Evolutionary conservation across 2,113 vertebrate species (phyloP).

Genomic region (Axis porcinus): DNA sequence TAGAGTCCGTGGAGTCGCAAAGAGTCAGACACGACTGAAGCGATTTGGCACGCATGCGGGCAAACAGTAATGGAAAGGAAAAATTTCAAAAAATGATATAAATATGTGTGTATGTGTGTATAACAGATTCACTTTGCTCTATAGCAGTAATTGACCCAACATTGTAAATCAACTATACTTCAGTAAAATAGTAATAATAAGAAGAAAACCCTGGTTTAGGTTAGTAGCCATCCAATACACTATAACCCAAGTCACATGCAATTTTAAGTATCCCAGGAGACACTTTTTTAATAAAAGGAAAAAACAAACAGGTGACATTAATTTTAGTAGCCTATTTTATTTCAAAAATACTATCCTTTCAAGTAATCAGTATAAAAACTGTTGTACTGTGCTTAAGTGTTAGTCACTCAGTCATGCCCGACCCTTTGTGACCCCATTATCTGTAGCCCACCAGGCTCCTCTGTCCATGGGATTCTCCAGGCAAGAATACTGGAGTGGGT

Average conservation of each 20-base stretch:
- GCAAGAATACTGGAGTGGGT: neutral
- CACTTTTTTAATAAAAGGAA: neutral
- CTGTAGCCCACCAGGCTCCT: neutral
- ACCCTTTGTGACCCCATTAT: neutral
- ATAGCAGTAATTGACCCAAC: neutral
- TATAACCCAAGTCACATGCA: rapidly evolving
- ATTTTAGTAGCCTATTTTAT: neutral
- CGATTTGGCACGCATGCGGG: rapidly evolving
- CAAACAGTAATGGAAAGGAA: neutral
- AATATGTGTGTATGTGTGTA: neutral
- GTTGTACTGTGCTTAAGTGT: neutral
- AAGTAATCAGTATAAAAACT: neutral
- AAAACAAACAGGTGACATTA: no score
- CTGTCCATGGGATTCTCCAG: neutral
- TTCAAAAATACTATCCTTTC: neutral
- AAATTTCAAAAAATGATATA: neutral
- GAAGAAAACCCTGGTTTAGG: neutral
- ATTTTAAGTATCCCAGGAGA: neutral
- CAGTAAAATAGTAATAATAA: neutral
- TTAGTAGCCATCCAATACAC: rapidly evolving
- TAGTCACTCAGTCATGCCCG: neutral
- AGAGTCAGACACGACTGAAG: neutral
- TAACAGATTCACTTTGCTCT: neutral
- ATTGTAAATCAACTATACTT: neutral
- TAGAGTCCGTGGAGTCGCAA: neutral